Base-by-base conservation (phyloP, 2,113 vertebrate genomes). In the Salvelinus fontinalis region DNA sequence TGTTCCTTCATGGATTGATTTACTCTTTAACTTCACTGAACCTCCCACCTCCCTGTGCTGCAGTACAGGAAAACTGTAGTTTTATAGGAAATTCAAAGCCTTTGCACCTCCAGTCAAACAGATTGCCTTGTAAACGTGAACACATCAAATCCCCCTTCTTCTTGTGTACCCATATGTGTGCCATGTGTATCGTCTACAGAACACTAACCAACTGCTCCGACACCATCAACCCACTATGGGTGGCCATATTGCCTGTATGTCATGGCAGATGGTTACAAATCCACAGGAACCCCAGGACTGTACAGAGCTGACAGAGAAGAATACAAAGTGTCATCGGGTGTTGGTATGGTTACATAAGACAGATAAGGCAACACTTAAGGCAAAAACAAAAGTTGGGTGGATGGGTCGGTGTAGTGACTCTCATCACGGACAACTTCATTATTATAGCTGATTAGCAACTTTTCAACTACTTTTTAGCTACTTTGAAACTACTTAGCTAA, bases 1-100 rank as follows among this genome's bases (percentile, higher is more conserved):
- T 54, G 13, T 51, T 39, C 9, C 7, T 4, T 26, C 12, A 16
- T 4, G 22, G 22, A 26, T 4, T 66, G 12, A 66, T 24, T 14
- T 24, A 66, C 13, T 14, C 26, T 65, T 65, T 44, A 44, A 44
- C 8, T 44, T 44, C 8, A 44, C 39, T 44, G 39, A 44, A 26
- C 26, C 26, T 66, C n/a, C 64, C 24, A 13, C 7, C 26, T 24
- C 13, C 64, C 64, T 26, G 22, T 13, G 22, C 64, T 26, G 26
- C 22, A 27, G 22, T 22, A 59, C 29, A 44, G 18, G n/a, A 73
- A 34, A 44, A 9, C 39, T 44, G 39, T 4, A 24, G 72, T 22
- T 74, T 48, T 64, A 74, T 49, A 44, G 18, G 39, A 39, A 29
- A 24, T 74, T 74, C 73, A 74, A 74, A 74, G 73, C 7, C 65